Evolutionary conservation across 2,888 invertebrate genomes (phyloP), one percentile per base, ranked within the genome.

Genomic region (Heliothis peltigera): DNA sequence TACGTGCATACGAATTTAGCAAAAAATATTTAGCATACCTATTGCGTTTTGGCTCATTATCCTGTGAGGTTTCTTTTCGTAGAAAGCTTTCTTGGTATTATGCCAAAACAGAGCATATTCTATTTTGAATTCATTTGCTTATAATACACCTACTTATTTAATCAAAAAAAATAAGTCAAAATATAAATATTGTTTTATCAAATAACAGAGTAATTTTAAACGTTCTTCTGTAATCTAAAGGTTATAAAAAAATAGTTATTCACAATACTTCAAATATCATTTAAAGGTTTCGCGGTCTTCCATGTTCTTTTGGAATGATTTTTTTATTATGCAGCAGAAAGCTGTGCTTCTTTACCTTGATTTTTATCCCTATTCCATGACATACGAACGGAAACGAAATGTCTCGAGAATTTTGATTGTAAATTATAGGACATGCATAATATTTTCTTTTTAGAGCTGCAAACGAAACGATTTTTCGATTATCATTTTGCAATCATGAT

Each of bases 51-150:
- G 87, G 86, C 84, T 91, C 86, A 89, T 89, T 87, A 89, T 85
- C 82, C 63, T 79, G 66, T 70, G 62, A 63, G 81, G 82, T 84
- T 87, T 85, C 83, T 85, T 84, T 86, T 83, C 78, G 77, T 86
- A 84, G 85, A 88, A 88, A 90, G 86, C 86, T 84, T 86, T 87
- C 83, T 88, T 90, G 91, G 88, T 89, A 78, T 79, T 75, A 78
- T 88, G 91, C 91, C 90, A 91, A 82, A 74, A 66, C 59, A 67
- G 61, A 75, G 77, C 64, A 75, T 83, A 73, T 78, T 78, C 66
- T 66, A 58, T 80, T 68, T 63, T 78, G 73, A 84, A 85, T 81
- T 74, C 52, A 77, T 83, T 84, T 75, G 63, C 71, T 63, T 69
- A 64, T 71, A 61, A 70, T 68, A 60, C 42, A 55, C 35, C 19